Evolutionary conservation across 2,888 invertebrate species (phyloP), one percentile per base, ranked within the genome.

Genomic region (Aleiodes alternator): DNA sequence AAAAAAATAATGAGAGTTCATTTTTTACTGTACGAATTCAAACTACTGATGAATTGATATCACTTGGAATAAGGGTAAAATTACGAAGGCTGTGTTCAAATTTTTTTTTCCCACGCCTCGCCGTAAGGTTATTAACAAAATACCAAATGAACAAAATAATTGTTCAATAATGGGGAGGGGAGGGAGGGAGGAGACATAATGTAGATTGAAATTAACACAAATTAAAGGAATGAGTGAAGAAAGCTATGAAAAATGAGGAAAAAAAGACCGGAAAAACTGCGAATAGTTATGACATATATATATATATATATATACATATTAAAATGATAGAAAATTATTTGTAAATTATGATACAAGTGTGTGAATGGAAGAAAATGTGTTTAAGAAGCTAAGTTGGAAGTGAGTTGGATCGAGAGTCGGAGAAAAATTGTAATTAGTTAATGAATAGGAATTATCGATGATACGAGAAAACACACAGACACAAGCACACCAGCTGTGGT

Each of bases 401-500:
- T 64, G 64, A 48, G 64, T 64, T 64, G 43, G 43, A 64, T 64
- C 64, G 64, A 64, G 61, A 16, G 64, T 64, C 64, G 64, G 51
- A 48, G 72, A 51, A 23, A 23, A 23, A 61, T 70, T 72, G 56
- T 38, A 70, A 76, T 68, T 55, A 53, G 29, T 29, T 51, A 59
- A 66, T 50, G 68, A 14, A 69, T 72, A 73, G 11, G 2, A 72
- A 68, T 59, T 38, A 55, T 79, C 76, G 78, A 78, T 75, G 80
- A 78, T 76, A 78, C 57, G 64, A 75, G 64, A 51, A 43, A 71
- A 74, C 51, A 76, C 23, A 69, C 51, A 68, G 76, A 85, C 82
- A 80, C 81, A 84, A 81, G 85, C 88, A 88, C 87, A 86, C 88
- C 87, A 89, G 89, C 88, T 87, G 84, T 86, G 83, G 82, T 87